Percentiles rank a stretch among this genome's conserved stretches.
Conservation (phyloP, 2,113 vertebrate genomes). For the Mellivora capensis region DNA sequence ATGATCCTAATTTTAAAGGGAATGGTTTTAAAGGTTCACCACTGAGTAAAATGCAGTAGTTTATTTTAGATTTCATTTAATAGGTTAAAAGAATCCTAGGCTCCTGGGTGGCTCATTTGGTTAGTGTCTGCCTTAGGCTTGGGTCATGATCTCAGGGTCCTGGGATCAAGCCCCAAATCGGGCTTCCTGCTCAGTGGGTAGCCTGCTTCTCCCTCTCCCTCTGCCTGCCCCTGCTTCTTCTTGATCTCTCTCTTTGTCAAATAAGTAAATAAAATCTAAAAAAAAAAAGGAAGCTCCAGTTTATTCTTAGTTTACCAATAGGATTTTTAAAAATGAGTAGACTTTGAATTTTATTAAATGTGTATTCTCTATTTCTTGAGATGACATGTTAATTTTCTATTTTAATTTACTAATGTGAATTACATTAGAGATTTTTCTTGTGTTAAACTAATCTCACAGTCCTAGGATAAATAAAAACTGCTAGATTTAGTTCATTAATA, state of each 20-base stretch:
- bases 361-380: conserved; percentile 7
- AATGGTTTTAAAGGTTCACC: conserved; percentile 24
- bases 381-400: background rate
- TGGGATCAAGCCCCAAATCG: background rate
- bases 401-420: conserved; percentile 19
- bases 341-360: conserved; percentile 14
- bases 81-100: background rate
- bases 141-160: background rate
- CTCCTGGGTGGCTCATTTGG: too few relatives aligned
- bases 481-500: conserved; percentile 21
- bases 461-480: background rate
- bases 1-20: conserved; percentile 23
- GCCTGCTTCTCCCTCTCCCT: too few relatives aligned
- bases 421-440: background rate
- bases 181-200: too few relatives aligned
- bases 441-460: background rate
- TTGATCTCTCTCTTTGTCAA: too few relatives aligned
- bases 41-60: background rate
- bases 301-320: conserved; percentile 21
- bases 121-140: too few relatives aligned
- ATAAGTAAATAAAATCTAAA: too few relatives aligned
- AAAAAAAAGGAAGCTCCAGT: background rate
- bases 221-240: too few relatives aligned
- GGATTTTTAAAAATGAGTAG: conserved; percentile 2
- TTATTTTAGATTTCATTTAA: conserved; percentile 21